Evolutionary conservation across 2,113 vertebrate genomes (phyloP).

Genomic region (Morone saxatilis): DNA sequence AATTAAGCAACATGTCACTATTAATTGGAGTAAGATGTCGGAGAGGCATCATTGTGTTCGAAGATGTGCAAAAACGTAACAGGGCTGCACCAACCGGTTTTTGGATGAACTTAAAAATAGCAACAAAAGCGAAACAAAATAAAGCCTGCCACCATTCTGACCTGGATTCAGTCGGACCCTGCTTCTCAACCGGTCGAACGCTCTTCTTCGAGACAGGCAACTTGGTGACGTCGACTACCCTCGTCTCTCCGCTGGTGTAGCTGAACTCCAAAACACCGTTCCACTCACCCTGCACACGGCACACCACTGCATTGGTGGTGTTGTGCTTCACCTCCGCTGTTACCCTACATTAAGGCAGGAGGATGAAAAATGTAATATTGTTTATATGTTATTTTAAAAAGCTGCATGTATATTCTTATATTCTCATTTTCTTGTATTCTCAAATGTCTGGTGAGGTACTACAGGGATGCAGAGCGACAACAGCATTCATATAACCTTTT

Average conservation of each 20-base stretch:
- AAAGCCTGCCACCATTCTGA: slow-evolving; percentile 52
- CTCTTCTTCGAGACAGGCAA: slow-evolving; percentile 90
- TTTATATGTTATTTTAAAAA: neutral
- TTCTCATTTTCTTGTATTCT: neutral
- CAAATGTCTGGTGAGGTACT: neutral
- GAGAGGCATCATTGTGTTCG: neutral
- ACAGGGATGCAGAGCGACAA: neutral
- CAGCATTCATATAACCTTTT: too few species aligned
- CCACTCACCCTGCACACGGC: slow-evolving; percentile 97
- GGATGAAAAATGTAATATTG: neutral
- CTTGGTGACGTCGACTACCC: slow-evolving; percentile 90
- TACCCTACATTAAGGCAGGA: slow-evolving; percentile 81
- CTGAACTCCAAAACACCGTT: slow-evolving; percentile 94
- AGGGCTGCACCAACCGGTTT: too few species aligned
- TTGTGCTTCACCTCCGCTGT: slow-evolving; percentile 97
- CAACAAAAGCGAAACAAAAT: neutral
- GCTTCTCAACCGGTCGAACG: slow-evolving; percentile 91
- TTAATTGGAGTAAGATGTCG: too few species aligned
- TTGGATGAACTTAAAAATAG: too few species aligned
- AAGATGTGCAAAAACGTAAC: too few species aligned
- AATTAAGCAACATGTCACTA: neutral
- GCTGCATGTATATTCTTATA: neutral
- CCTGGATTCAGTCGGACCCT: slow-evolving; percentile 94
- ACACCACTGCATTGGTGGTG: slow-evolving; percentile 89
- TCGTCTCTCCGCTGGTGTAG: slow-evolving; percentile 90